A percentile compares a stretch with the other conserved stretches of the same genome.
These are phyloP conservation scores for Lamellibrachia satsuma DNA, from an alignment of 2,888 invertebrate genomes.

Conservation along the genomic window DNA sequence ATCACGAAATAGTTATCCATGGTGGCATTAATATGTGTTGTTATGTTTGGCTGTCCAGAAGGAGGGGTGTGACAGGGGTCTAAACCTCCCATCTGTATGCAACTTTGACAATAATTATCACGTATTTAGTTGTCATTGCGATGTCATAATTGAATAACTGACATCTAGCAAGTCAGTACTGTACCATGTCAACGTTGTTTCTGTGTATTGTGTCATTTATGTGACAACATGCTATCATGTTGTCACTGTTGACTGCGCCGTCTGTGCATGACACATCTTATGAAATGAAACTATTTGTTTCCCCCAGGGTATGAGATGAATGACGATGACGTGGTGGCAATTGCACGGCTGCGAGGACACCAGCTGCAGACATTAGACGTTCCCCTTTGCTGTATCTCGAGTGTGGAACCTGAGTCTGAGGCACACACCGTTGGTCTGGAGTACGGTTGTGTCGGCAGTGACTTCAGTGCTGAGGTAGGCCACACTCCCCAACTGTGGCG, in stretches of 20 bases:
- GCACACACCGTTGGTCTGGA: conserved; percentile 38
- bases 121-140: not conserved
- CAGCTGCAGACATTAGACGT: conserved; percentile 71
- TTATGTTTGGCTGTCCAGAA: too few relatives aligned
- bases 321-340: conserved; percentile 74
- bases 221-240: not conserved
- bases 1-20: too few relatives aligned
- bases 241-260: not conserved
- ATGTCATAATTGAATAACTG: too few relatives aligned
- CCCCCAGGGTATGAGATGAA: conserved; percentile 72
- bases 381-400: conserved; percentile 67
- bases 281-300: not conserved
- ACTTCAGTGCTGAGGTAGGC: conserved; percentile 43
- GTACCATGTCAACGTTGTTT: too few relatives aligned
- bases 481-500: too few relatives aligned
- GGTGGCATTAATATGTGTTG: too few relatives aligned
- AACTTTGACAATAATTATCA: not conserved
- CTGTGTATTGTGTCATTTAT: not conserved
- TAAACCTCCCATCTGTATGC: too few relatives aligned
- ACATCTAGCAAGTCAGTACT: too few relatives aligned
- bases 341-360: conserved; percentile 72
- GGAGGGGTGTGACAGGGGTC: too few relatives aligned
- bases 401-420: conserved; percentile 47
- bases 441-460: conserved; percentile 41
- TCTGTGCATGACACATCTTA: conserved; percentile 20